Conservation (phyloP, 1,140 invertebrate species). For the Drosophila grimshawi region DNA sequence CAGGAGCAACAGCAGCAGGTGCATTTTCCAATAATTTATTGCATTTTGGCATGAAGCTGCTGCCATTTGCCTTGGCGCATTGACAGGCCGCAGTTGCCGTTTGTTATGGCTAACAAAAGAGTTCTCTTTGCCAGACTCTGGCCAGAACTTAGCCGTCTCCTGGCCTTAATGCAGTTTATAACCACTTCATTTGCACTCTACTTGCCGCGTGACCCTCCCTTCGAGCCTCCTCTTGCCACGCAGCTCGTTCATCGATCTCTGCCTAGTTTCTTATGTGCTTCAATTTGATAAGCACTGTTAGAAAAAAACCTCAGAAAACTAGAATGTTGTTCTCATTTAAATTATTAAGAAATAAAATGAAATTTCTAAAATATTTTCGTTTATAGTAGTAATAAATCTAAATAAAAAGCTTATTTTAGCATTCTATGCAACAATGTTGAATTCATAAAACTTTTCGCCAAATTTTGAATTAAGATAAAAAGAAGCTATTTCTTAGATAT, state of each 20-base stretch:
- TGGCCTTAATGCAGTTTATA: slow-evolving; percentile 13
- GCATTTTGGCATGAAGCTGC: slow-evolving; percentile 77
- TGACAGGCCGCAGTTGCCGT: slow-evolving; percentile 46
- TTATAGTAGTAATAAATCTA: too few relatives aligned
- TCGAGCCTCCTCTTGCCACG: neutral
- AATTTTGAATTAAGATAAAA: too few relatives aligned
- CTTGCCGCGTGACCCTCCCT: neutral
- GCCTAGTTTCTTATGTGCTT: neutral
- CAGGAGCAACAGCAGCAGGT: slow-evolving; percentile 39
- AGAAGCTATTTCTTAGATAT: too few relatives aligned
- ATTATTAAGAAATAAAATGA: too few relatives aligned
- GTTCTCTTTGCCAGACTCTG: slow-evolving; percentile 34
- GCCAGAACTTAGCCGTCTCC: neutral
- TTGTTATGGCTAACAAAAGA: slow-evolving; percentile 56
- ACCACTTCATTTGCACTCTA: slow-evolving; percentile 42
- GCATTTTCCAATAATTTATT: slow-evolving; percentile 82
- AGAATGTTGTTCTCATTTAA: too few relatives aligned
- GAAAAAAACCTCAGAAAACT: too few relatives aligned
- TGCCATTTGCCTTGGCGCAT: slow-evolving; percentile 44
- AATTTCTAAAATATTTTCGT: too few relatives aligned
- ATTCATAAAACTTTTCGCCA: too few relatives aligned
- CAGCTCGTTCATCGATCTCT: slow-evolving; percentile 3
- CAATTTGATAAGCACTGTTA: slow-evolving; percentile 8
- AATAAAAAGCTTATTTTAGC: too few relatives aligned
- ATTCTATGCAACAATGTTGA: too few relatives aligned